Evolutionary conservation across 2,888 invertebrate species (phyloP), one percentile per base, ranked within the genome.

Genomic region (Trypoxylon attenuatum): DNA sequence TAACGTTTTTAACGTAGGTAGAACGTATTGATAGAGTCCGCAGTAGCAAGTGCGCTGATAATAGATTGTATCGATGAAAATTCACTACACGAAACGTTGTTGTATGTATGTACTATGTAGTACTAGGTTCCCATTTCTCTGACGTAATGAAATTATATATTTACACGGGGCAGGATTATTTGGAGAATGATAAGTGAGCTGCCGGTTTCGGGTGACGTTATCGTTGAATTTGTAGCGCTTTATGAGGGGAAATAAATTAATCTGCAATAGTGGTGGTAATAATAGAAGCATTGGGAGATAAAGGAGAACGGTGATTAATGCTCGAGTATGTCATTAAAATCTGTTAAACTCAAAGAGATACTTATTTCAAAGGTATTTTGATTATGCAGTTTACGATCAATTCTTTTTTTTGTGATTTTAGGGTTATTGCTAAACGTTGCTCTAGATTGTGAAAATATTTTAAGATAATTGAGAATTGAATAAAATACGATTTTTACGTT

Each of bases 111-210:
- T n/a, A n/a, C n/a, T n/a, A n/a, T n/a, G n/a, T n/a, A n/a, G n/a
- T n/a, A n/a, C n/a, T n/a, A n/a, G n/a, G n/a, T n/a, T n/a, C n/a
- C n/a, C n/a, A n/a, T n/a, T n/a, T n/a, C 13, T 56, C 49, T 66
- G 68, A 66, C 68, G 68, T 66, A 69, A 69, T 69, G 61, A 69
- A 69, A 69, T 66, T 69, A 69, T 69, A 66, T 66, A 69, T 69
- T 69, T 69, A 69, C 60, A 61, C 57, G 66, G 50, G 41, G 47
- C 56, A 38, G 57, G 27, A 66, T 60, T 66, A 66, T 69, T 69
- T 57, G 53, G 60, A 68, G 65, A 61, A 54, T 53, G 56, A 66
- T 69, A 69, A 61, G 61, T 54, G 61, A 61, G 61, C n/a, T n/a
- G 29, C 53, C 57, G 56, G 53, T 29, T 46, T 45, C 55, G 38